These are phyloP conservation scores for Platalea minor DNA, from an alignment of 2,797 vertebrate genomes.

Conservation along the genomic window DNA sequence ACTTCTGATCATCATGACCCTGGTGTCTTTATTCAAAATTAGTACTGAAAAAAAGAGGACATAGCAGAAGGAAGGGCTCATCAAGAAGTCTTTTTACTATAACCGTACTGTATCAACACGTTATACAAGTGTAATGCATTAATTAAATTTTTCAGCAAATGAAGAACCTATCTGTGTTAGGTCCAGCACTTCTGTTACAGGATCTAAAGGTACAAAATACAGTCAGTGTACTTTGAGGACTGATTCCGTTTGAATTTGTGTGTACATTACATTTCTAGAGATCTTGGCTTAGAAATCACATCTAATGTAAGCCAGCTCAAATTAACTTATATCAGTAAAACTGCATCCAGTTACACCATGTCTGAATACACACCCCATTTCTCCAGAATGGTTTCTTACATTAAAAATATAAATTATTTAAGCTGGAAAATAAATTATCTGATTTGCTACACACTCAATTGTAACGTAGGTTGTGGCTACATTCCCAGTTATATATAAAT, in stretches of 20 bases:
- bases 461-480: neutral
- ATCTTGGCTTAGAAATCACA: neutral
- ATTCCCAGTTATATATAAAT: neutral
- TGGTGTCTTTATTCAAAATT: slow-evolving; percentile 11
- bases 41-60: neutral
- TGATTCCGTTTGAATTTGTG: neutral
- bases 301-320: neutral
- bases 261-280: neutral
- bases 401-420: neutral
- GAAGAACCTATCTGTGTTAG: neutral
- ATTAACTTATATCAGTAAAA: neutral
- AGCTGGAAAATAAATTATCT: neutral
- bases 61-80: neutral
- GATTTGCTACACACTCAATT: neutral
- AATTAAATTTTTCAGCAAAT: slow-evolving; percentile 27
- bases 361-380: neutral
- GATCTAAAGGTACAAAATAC: neutral
- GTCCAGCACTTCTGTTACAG: neutral
- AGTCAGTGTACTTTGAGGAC: neutral
- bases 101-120: neutral
- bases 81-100: slow-evolving; percentile 4
- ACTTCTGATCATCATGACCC: slow-evolving; percentile 12
- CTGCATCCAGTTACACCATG: neutral
- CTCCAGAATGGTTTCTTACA: neutral
- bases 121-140: neutral